phyloP scores from a whole-genome alignment of 2,888 invertebrate genomes.

The Mayetiola destructor region DNA sequence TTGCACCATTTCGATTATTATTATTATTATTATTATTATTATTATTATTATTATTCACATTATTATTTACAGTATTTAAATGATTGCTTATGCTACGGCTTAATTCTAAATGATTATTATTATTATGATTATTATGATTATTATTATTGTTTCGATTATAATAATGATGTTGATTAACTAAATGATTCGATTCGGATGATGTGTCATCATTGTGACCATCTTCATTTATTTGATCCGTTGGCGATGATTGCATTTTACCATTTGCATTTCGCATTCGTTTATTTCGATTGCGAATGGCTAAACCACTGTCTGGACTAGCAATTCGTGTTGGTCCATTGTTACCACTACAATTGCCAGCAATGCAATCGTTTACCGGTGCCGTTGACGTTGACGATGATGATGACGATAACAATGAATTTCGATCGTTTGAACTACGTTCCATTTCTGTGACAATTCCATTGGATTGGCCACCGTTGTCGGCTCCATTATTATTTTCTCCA shows the following conservation, averaged over 20 bases:
- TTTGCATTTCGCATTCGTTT: background rate
- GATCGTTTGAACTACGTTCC: constrained; percentile 24
- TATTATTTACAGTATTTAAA: constrained; percentile 5
- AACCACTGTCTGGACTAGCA: constrained; percentile 13
- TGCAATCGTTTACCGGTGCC: constrained; percentile 19
- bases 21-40: constrained; percentile 13
- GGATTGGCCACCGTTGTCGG: background rate
- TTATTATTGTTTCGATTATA: background rate
- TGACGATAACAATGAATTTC: constrained; percentile 31
- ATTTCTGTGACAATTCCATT: constrained; percentile 3
- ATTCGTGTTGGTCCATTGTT: constrained; percentile 10
- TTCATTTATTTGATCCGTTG: constrained; percentile 17
- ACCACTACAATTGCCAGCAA: constrained; percentile 14
- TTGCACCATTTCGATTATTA: background rate
- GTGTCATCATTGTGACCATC: constrained; percentile 19
- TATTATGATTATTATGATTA: background rate
- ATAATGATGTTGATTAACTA: background rate
- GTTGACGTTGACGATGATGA: constrained; percentile 33
- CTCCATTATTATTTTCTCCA: constrained; percentile 14
- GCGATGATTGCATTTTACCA: constrained; percentile 2
- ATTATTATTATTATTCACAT: constrained; percentile 11
- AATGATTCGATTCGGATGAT: constrained; percentile 19
- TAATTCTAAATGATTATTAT: constrained; percentile 2
- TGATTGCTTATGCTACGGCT: constrained; percentile 13
- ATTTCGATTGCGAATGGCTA: constrained; percentile 13